phyloP scores from a whole-genome alignment of 2,797 vertebrate species.

The Anabas testudineus region DNA sequence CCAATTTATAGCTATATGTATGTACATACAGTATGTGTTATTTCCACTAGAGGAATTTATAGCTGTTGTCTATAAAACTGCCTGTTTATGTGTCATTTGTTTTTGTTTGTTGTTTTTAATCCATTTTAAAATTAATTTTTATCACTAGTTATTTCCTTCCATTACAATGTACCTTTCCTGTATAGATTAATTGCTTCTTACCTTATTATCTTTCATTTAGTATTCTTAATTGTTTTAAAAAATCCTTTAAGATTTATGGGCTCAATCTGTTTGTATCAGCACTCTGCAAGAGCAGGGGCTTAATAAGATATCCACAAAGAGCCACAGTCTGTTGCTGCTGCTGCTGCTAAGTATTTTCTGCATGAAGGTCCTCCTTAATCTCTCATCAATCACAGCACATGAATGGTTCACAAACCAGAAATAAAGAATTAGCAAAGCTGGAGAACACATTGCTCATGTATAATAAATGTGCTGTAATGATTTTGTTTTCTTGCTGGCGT shows the following conservation, averaged over 20 bases:
- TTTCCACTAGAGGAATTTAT: background rate
- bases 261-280: constrained; percentile 31
- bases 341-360: constrained; percentile 47
- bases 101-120: background rate
- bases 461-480: background rate
- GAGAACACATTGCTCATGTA: constrained; percentile 1
- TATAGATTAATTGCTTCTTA: constrained; percentile 28
- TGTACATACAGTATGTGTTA: background rate
- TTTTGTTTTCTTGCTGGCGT: constrained; percentile 7
- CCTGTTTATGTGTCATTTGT: background rate
- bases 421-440: constrained; percentile 31
- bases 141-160: constrained; percentile 13
- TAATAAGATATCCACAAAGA: constrained; percentile 34
- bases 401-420: constrained; percentile 18
- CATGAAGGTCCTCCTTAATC: constrained; percentile 16
- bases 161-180: constrained; percentile 25
- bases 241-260: constrained; percentile 36
- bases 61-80: background rate
- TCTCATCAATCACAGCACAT: constrained; percentile 35
- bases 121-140: background rate
- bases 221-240: constrained; percentile 43
- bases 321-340: constrained; percentile 37
- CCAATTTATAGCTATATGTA: background rate
- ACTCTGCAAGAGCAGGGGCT: background rate
- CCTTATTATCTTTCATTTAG: constrained; percentile 55